phyloP scores from a whole-genome alignment of 2,113 vertebrate species.

The Laticauda colubrina region DNA sequence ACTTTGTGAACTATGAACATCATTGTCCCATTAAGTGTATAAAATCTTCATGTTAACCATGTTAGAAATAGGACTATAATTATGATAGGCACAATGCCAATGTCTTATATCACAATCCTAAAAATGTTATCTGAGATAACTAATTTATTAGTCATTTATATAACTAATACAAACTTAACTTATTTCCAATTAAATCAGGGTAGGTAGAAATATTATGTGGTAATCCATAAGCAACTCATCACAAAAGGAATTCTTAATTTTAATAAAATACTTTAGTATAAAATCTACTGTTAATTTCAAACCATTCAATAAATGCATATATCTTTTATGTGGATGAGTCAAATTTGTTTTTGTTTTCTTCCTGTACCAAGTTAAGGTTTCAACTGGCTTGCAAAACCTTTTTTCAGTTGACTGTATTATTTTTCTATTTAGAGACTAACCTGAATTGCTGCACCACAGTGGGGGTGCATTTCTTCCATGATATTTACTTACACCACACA shows the following conservation, averaged over 20 bases:
- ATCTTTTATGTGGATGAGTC: neutral
- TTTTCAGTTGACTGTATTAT: conserved; percentile 38
- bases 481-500: conserved; percentile 61
- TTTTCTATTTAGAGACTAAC: conserved; percentile 29
- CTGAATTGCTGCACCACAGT: conserved; percentile 47
- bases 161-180: neutral
- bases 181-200: neutral
- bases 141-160: neutral
- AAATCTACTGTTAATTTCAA: neutral
- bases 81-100: neutral
- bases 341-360: conserved; percentile 14
- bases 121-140: neutral
- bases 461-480: conserved; percentile 52
- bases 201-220: neutral
- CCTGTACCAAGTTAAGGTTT: conserved; percentile 22
- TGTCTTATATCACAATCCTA: neutral
- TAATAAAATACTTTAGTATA: neutral
- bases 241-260: neutral
- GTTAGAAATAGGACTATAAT: neutral
- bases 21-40: neutral
- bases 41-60: neutral
- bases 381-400: conserved; percentile 29
- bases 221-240: neutral
- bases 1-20: neutral
- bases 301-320: neutral